Evolutionary conservation across 1,140 invertebrate species (phyloP).

Genomic region (Catajapyx aquilonaris): DNA sequence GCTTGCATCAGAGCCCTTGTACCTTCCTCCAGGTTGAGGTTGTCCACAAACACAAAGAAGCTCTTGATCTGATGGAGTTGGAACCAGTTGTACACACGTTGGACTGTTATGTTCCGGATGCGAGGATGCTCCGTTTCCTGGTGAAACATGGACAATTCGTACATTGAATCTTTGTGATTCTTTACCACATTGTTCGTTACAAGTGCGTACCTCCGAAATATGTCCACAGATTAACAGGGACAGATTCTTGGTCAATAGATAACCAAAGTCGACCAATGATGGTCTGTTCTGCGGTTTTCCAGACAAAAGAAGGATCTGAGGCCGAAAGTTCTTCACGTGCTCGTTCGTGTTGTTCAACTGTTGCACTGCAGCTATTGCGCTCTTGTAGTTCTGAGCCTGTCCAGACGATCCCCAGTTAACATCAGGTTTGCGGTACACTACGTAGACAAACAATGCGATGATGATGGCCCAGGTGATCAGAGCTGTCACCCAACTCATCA

Average conservation of each 20-base stretch:
- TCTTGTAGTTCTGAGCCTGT: conserved; percentile 89
- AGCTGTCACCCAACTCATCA: conserved; percentile 83
- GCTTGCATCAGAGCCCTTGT: conserved; percentile 19
- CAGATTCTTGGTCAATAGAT: conserved; percentile 77
- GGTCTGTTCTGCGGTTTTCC: conserved; percentile 66
- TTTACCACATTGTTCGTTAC: no score
- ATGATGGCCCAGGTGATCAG: conserved; percentile 67
- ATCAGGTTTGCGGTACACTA: no score
- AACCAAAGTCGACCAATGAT: conserved; percentile 72
- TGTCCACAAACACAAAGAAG: conserved; percentile 25
- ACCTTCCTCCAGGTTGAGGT: conserved; percentile 17
- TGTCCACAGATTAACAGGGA: conserved; percentile 84
- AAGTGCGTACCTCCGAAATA: conserved; percentile 53
- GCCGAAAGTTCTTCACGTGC: conserved; percentile 91
- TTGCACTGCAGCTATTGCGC: conserved; percentile 63
- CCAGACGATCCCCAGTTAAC: conserved; percentile 96
- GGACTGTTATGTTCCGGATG: conserved; percentile 11
- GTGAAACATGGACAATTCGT: no score
- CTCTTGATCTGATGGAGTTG: conserved; percentile 22
- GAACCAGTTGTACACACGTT: conserved; percentile 23
- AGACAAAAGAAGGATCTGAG: conserved; percentile 73
- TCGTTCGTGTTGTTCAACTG: conserved; percentile 75
- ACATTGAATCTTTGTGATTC: no score
- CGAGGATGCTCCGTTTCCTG: conserved; percentile 11
- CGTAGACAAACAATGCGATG: conserved; percentile 66